phyloP scores from a whole-genome alignment of 2,113 vertebrate genomes.

The Delphinus delphis region DNA sequence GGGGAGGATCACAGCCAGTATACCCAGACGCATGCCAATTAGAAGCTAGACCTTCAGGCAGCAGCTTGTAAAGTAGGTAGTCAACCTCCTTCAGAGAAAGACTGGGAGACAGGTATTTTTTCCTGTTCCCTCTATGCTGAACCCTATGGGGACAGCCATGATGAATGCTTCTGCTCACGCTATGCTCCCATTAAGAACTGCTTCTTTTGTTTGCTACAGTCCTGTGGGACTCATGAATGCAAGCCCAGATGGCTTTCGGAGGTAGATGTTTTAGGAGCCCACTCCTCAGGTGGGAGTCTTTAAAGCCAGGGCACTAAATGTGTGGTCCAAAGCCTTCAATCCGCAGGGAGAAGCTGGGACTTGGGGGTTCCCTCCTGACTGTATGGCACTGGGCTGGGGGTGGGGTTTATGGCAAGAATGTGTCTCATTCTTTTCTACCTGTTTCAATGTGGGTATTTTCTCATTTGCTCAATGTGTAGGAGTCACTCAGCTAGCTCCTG shows the following conservation, averaged over 20 bases:
- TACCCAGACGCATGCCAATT: not conserved
- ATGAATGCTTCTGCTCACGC: not conserved
- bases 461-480: not conserved
- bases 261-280: not conserved
- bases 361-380: not conserved
- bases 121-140: not conserved
- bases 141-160: not conserved
- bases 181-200: not conserved
- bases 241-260: not conserved
- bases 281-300: not conserved
- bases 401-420: not conserved
- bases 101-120: not conserved
- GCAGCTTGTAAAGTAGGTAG: not conserved
- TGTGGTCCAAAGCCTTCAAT: not conserved
- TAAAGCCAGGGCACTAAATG: not conserved
- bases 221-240: not conserved
- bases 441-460: not conserved
- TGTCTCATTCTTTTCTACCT: not conserved
- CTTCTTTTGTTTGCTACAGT: not conserved
- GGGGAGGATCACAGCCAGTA: not conserved
- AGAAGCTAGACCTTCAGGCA: not conserved
- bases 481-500: not conserved
- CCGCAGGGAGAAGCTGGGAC: not conserved
- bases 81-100: not conserved
- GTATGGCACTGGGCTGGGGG: not conserved